A percentile compares a stretch with the other conserved stretches of the same genome.
Evolutionary conservation across 37 sponge, comb jelly and placozoan genomes (phyloP).

Genomic region (Petrosia ficiformis): DNA sequence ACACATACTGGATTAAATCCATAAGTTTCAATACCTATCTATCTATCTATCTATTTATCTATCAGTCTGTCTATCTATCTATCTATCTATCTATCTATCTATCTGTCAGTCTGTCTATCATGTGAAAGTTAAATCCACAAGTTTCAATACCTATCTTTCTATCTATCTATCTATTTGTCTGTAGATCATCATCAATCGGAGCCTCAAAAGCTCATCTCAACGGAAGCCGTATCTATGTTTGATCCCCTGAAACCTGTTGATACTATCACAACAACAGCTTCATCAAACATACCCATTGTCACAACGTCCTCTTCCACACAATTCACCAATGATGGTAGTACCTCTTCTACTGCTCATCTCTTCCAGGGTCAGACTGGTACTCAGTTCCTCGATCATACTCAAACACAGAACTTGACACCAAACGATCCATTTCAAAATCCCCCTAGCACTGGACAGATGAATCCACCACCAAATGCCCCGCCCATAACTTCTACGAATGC

Average conservation of each 20-base stretch:
- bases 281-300: too few relatives aligned
- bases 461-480: neutral
- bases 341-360: constrained; percentile 1
- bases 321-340: neutral
- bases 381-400: neutral
- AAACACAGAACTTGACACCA: neutral
- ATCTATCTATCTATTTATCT: too few relatives aligned
- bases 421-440: neutral
- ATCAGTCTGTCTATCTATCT: too few relatives aligned
- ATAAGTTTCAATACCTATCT: too few relatives aligned
- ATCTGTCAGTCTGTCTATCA: too few relatives aligned
- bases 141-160: too few relatives aligned
- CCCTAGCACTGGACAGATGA: neutral
- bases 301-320: neutral
- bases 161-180: too few relatives aligned
- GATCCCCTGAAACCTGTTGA: constrained; percentile 20
- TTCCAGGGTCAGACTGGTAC: neutral
- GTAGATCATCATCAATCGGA: too few relatives aligned
- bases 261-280: neutral
- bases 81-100: too few relatives aligned
- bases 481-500: neutral
- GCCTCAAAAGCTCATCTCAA: too few relatives aligned
- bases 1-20: too few relatives aligned
- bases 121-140: too few relatives aligned
- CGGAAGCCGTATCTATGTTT: constrained; percentile 1